These are phyloP conservation scores for Strongylocentrotus purpuratus DNA, from an alignment of 35 echinoderm and acorn worm genomes.

Conservation along the genomic window DNA sequence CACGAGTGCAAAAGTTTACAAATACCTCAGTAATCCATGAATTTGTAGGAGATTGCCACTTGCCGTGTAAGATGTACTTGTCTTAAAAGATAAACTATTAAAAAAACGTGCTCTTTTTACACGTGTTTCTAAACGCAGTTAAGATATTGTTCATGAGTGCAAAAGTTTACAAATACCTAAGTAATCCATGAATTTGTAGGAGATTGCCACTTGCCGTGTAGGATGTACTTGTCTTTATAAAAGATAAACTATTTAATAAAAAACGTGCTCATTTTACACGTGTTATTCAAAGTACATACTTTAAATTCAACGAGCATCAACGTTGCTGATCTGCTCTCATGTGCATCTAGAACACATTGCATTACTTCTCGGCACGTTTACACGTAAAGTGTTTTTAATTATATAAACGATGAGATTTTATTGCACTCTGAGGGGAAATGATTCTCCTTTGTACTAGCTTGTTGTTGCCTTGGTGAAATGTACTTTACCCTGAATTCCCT, in stretches of 20 bases:
- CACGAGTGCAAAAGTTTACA: neutral
- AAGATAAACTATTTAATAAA: neutral
- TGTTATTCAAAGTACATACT: neutral
- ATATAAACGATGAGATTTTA: neutral
- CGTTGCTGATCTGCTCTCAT: neutral
- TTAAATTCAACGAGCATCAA: neutral
- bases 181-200: neutral
- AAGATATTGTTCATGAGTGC: neutral
- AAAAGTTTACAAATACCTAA: neutral
- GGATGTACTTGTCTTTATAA: too few species aligned
- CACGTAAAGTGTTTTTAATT: neutral
- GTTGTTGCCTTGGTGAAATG: neutral
- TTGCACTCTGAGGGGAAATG: neutral
- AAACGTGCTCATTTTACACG: neutral
- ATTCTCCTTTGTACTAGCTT: too few species aligned
- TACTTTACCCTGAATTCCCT: neutral
- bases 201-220: neutral
- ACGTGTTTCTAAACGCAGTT: neutral
- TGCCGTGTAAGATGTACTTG: neutral
- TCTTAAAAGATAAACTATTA: too few species aligned
- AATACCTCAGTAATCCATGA: neutral
- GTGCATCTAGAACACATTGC: neutral
- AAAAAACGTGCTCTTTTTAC: neutral
- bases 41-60: neutral
- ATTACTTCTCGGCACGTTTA: neutral